Evolutionary conservation across 2,888 invertebrate species (phyloP).

Genomic region (Mantis religiosa): DNA sequence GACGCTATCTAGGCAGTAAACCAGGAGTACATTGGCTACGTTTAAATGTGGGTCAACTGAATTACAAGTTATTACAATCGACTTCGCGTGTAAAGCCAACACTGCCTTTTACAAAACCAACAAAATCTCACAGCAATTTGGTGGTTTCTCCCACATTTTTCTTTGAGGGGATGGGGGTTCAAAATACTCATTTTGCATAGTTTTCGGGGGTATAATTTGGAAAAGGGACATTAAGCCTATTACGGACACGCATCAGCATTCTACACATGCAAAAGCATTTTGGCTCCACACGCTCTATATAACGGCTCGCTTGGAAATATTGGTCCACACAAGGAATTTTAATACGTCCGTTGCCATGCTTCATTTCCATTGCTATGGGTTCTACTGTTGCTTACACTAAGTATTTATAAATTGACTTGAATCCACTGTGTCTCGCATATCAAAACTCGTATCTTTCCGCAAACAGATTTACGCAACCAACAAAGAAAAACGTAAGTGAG

Average conservation of each 20-base stretch:
- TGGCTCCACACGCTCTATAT: not conserved
- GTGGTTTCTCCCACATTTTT: not conserved
- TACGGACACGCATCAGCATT: not conserved
- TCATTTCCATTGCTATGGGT: not conserved
- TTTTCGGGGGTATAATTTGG: not conserved
- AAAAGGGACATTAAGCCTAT: not conserved
- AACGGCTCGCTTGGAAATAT: not conserved
- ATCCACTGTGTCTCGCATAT: no score
- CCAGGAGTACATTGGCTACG: no score
- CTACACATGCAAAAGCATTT: not conserved
- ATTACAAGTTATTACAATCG: not conserved
- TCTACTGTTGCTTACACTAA: not conserved
- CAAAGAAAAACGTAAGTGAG: no score
- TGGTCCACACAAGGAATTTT: not conserved
- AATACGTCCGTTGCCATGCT: not conserved
- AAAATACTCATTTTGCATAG: not conserved
- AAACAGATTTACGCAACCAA: no score
- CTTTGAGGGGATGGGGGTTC: not conserved
- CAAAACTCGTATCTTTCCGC: no score
- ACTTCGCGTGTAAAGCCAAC: not conserved
- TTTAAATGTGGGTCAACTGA: not conserved
- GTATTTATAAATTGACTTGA: not conserved
- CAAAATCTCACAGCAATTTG: not conserved
- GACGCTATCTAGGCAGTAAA: no score
- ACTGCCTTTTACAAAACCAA: not conserved